Base-by-base conservation (phyloP, 92 coral and sea anemone species). In the Pocillopora meandrina region DNA sequence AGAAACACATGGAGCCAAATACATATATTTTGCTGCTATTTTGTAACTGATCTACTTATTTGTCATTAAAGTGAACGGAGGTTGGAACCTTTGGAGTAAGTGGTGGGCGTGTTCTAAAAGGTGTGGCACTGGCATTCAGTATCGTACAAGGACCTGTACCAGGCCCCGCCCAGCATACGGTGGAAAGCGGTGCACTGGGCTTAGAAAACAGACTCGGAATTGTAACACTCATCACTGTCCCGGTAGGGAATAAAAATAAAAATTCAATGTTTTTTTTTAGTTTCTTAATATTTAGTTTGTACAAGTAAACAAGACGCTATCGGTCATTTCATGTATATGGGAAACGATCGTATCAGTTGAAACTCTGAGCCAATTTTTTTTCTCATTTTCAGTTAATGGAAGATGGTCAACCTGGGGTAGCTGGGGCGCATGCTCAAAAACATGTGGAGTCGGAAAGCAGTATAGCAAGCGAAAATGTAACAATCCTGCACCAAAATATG, bases 351-450 rank as follows among this genome's bases (percentile, higher is more conserved):
- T 1, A 26, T 26, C 74, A 42, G 5, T 42, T 69, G 2, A 2
- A 68, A 68, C 72, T 12, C 17, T 66, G 5, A 12, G 42, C 10
- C 58, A 2, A 14, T 23, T 20, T 14, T 9, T 36, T 18, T 36
- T 34, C 34, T 12, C 18, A 76, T 73, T 82, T 74, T 21, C 74
- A 88, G 91, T 76, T 5, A 33, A 84, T 35, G 91, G 91, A 5
- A 65, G 82, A 31, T 88, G 91, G 91, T 83, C 91, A 12, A 66
- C 49, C 10, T 88, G 91, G 91, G 72, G 88, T 42, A n/a, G 4
- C 33, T 87, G 90, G 90, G 42, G 83, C 82, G 64, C 62, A 20
- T 87, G 90, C 78, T 72, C 90, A n/a, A 76, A 57, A 23, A 52
- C 90, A 0, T 87, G 90, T 81, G 82, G 85, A 17, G 34, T 49